Percentiles rank a stretch among this genome's conserved stretches.
These are phyloP conservation scores for Chrosomus eos DNA, from an alignment of 2,797 vertebrate genomes.

Conservation along the genomic window DNA sequence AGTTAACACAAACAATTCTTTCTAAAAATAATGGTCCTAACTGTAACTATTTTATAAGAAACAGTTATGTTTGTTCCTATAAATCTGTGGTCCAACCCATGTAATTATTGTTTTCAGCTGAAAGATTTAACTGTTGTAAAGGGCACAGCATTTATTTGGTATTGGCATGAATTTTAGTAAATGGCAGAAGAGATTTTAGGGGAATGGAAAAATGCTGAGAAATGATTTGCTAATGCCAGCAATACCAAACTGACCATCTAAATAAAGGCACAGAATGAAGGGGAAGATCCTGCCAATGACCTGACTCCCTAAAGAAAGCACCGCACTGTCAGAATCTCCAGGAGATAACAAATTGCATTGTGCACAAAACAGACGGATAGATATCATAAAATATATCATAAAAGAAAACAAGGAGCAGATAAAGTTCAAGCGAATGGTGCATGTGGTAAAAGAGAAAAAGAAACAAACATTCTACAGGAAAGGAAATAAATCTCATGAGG, in stretches of 20 bases:
- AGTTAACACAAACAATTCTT: neutral
- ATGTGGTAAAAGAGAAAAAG: conserved; percentile 8
- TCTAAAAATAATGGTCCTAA: neutral
- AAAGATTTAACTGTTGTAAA: conserved; percentile 3
- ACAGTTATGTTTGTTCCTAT: neutral
- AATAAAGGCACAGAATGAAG: conserved; percentile 33
- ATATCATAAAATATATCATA: conserved; percentile 23
- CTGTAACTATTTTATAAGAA: conserved; percentile 1
- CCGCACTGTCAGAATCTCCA: conserved; percentile 69
- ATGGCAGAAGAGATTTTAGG: conserved; percentile 20
- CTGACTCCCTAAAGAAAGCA: conserved; percentile 62
- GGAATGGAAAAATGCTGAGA: conserved; percentile 44
- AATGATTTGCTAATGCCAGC: conserved; percentile 43
- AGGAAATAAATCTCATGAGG: conserved; percentile 8
- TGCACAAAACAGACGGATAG: conserved; percentile 58
- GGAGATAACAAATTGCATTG: conserved; percentile 66
- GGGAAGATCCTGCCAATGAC: conserved; percentile 31
- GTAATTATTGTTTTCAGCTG: conserved; percentile 15
- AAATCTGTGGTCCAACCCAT: neutral
- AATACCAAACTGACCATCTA: conserved; percentile 53
- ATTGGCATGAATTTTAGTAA: conserved; percentile 2
- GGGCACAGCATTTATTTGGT: neutral
- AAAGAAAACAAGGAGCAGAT: conserved; percentile 19
- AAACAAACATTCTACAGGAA: conserved; percentile 21
- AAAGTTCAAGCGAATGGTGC: neutral